phyloP scores from a whole-genome alignment of 2,113 vertebrate species.

The Halcyon senegalensis region DNA sequence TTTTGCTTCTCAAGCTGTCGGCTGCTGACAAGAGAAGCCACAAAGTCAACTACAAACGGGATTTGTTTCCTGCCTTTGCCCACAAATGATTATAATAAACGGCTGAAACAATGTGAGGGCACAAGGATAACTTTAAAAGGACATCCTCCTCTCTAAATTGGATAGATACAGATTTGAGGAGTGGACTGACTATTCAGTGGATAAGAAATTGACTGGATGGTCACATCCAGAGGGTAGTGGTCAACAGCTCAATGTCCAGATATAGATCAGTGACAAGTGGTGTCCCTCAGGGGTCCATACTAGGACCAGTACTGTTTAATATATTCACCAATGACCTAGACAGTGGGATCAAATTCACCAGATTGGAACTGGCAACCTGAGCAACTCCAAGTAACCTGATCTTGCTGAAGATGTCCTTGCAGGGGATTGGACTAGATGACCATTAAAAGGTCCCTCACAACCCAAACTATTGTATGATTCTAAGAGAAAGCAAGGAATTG shows the following conservation, averaged over 20 bases:
- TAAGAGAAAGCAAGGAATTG: not conserved
- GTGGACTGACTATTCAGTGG: not conserved
- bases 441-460: not conserved
- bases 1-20: not conserved
- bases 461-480: not conserved
- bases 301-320: not conserved
- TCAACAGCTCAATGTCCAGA: not conserved
- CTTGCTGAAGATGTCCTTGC: not conserved
- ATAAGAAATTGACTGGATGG: not conserved
- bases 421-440: not conserved
- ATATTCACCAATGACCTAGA: not conserved
- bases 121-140: not conserved
- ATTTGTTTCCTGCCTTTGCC: not conserved
- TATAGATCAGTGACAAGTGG: not conserved
- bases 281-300: not conserved
- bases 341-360: not conserved
- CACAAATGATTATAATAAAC: not conserved
- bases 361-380: not conserved
- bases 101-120: not conserved
- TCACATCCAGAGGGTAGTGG: not conserved
- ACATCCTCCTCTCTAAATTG: not conserved
- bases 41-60: not conserved
- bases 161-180: not conserved
- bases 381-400: not conserved
- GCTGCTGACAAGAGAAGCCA: not conserved